Percentiles rank a stretch among this genome's conserved stretches.
Evolutionary conservation across 2,113 vertebrate species (phyloP).

Genomic region (Delphinus delphis): DNA sequence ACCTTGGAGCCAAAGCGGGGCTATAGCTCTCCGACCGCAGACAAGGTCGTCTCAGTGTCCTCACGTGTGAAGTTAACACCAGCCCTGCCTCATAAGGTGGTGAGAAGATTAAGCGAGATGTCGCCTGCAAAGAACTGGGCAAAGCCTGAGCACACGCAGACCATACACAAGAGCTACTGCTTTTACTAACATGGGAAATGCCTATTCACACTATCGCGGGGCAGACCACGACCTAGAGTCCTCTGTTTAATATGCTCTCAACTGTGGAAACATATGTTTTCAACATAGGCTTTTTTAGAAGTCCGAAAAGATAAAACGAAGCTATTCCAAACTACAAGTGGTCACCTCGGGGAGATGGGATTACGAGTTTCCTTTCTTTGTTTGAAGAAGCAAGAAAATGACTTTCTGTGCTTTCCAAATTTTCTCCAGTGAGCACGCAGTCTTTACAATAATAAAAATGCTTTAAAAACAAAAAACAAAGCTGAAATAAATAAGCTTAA

Average conservation of each 20-base stretch:
- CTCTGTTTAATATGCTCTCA: neutral
- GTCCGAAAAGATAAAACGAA: neutral
- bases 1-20: accelerated
- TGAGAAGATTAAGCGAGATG: neutral
- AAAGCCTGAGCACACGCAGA: neutral
- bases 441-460: neutral
- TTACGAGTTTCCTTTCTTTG: neutral
- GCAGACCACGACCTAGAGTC: neutral
- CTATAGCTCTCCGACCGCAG: neutral
- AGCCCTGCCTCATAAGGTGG: neutral
- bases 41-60: neutral
- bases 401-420: neutral
- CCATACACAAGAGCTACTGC: accelerated
- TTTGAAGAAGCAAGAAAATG: neutral
- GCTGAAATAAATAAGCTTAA: neutral
- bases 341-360: neutral
- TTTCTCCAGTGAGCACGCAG: neutral
- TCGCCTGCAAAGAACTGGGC: neutral
- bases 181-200: neutral
- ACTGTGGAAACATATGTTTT: neutral
- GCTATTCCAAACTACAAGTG: neutral
- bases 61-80: neutral
- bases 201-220: no score
- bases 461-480: neutral
- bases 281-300: neutral